Conservation (phyloP, 2,113 vertebrate species). For the Stegastes partitus region DNA sequence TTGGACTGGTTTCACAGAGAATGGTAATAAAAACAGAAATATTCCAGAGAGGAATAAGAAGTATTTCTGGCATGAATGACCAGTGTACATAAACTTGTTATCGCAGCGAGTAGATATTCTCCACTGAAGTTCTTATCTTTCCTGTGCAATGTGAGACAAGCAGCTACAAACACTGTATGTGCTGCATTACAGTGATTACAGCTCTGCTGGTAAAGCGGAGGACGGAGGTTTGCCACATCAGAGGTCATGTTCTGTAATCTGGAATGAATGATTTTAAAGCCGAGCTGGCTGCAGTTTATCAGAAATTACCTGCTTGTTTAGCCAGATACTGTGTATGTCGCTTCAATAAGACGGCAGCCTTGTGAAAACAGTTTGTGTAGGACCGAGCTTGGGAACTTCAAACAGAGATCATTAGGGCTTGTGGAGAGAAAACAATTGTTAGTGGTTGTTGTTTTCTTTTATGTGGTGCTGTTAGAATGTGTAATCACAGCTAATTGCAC, state of each 20-base stretch:
- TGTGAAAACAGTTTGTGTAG: constrained; percentile 51
- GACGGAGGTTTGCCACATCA: constrained; percentile 59
- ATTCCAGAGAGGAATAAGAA: constrained; percentile 14
- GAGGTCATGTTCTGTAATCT: constrained; percentile 58
- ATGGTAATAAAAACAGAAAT: neutral
- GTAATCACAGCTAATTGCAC: constrained; percentile 73
- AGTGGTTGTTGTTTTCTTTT: constrained; percentile 44
- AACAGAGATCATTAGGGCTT: constrained; percentile 60
- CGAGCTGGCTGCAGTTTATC: constrained; percentile 52
- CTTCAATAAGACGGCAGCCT: constrained; percentile 36
- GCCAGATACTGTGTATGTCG: constrained; percentile 32
- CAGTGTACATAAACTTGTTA: constrained; percentile 57
- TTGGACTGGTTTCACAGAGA: constrained; percentile 15
- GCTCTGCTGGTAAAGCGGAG: constrained; percentile 46
- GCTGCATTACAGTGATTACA: constrained; percentile 61
- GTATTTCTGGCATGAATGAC: constrained; percentile 35
- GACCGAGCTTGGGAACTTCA: constrained; percentile 52
- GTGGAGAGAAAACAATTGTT: constrained; percentile 61
- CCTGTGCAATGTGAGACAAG: constrained; percentile 53
- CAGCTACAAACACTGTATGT: constrained; percentile 46
- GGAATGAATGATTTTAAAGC: constrained; percentile 48
- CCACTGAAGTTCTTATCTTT: constrained; percentile 69
- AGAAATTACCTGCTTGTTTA: constrained; percentile 74
- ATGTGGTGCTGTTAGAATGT: constrained; percentile 49
- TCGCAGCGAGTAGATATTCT: constrained; percentile 51